A percentile compares a stretch with the other conserved stretches of the same genome.
Conservation (phyloP, 2,797 vertebrate species). For the Carduelis carduelis region DNA sequence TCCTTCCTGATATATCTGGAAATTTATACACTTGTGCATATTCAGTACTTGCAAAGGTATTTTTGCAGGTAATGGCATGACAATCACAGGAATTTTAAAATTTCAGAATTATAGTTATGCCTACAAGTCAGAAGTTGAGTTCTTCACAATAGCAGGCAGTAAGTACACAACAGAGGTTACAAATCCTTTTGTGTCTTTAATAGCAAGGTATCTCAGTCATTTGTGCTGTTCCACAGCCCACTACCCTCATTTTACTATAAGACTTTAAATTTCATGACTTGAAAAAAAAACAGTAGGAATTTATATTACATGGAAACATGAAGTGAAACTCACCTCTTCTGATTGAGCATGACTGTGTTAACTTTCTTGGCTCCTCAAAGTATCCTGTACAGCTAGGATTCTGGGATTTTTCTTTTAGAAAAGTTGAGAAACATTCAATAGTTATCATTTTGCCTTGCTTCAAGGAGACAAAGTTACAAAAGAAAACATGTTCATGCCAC, state of each 20-base stretch:
- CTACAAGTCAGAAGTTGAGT: neutral
- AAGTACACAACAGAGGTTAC: neutral
- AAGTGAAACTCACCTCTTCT: neutral
- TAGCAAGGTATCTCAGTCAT: neutral
- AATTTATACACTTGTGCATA: neutral
- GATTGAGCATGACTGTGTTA: neutral
- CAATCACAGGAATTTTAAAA: neutral
- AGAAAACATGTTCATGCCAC: neutral
- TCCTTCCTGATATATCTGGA: neutral
- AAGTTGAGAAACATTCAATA: neutral
- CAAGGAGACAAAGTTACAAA: neutral
- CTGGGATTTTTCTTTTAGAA: neutral
- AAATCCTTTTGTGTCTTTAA: neutral
- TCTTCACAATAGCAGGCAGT: neutral
- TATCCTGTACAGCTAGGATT: neutral
- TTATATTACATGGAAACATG: neutral
- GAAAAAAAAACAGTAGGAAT: neutral
- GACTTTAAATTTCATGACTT: neutral
- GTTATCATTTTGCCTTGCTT: neutral
- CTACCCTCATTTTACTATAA: neutral
- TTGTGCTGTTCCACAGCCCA: neutral
- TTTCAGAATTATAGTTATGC: neutral
- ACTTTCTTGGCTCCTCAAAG: neutral
- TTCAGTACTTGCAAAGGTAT: neutral
- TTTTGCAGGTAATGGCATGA: neutral